phyloP scores from a whole-genome alignment of 2,797 vertebrate genomes.

The Coranthus polyacanthus region DNA sequence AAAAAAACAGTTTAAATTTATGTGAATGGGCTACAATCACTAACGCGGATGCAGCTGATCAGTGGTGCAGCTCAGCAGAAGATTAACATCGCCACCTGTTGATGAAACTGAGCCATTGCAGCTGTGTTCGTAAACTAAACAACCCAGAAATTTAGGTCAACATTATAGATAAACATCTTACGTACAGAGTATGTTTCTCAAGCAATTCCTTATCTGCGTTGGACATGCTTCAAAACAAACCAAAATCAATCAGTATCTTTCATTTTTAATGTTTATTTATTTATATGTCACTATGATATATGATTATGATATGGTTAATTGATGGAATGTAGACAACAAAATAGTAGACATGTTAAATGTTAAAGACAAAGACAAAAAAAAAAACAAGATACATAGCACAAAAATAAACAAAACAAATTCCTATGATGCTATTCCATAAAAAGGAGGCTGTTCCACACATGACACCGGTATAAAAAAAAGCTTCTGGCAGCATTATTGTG shows the following conservation, averaged over 20 bases:
- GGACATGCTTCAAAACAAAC: not conserved
- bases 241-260: not conserved
- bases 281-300: not conserved
- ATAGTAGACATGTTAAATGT: too few relatives aligned
- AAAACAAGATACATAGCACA: too few relatives aligned
- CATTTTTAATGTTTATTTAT: not conserved
- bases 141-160: not conserved
- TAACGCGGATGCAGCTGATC: not conserved
- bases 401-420: too few relatives aligned
- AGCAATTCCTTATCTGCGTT: not conserved
- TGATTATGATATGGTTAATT: too few relatives aligned
- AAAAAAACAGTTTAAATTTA: not conserved
- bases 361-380: too few relatives aligned
- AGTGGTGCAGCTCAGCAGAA: constrained; percentile 17
- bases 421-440: too few relatives aligned
- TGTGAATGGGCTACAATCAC: not conserved
- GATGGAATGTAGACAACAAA: too few relatives aligned
- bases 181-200: not conserved
- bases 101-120: constrained; percentile 33
- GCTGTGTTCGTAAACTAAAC: not conserved
- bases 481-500: too few relatives aligned
- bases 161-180: too few relatives aligned
- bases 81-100: constrained; percentile 64
- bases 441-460: too few relatives aligned
- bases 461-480: too few relatives aligned